Conservation (phyloP, 2,113 vertebrate genomes). For the Ailurus styani region DNA sequence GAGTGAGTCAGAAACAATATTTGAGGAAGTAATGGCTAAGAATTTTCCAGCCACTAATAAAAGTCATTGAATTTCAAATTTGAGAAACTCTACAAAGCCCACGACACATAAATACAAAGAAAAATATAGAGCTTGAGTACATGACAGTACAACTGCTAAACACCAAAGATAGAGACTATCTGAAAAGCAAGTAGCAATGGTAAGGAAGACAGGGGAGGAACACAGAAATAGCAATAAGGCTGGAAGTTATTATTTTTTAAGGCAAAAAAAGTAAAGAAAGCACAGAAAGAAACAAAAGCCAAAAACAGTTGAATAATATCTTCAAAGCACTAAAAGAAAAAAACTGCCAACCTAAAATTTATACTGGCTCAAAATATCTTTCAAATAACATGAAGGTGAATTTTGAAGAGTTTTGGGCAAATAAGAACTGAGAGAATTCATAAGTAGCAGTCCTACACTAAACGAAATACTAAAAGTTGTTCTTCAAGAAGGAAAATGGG, state of each 20-base stretch:
- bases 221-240: background rate
- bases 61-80: background rate
- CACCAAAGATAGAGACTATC: background rate
- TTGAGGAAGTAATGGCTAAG: background rate
- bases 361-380: background rate
- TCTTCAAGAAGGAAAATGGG: background rate
- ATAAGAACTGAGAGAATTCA: background rate
- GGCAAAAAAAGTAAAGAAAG: background rate
- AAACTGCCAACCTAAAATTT: background rate
- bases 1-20: background rate
- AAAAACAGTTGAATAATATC: background rate
- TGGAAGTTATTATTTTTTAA: background rate
- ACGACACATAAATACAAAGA: background rate
- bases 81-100: background rate
- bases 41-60: background rate
- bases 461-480: background rate
- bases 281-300: background rate
- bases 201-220: background rate
- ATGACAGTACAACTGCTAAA: background rate
- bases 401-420: background rate
- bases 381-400: background rate
- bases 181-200: background rate
- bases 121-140: background rate
- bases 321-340: background rate
- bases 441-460: background rate